Evolutionary conservation across 2,113 vertebrate genomes (phyloP), one percentile per base, ranked within the genome.

Genomic region (Progne subis): DNA sequence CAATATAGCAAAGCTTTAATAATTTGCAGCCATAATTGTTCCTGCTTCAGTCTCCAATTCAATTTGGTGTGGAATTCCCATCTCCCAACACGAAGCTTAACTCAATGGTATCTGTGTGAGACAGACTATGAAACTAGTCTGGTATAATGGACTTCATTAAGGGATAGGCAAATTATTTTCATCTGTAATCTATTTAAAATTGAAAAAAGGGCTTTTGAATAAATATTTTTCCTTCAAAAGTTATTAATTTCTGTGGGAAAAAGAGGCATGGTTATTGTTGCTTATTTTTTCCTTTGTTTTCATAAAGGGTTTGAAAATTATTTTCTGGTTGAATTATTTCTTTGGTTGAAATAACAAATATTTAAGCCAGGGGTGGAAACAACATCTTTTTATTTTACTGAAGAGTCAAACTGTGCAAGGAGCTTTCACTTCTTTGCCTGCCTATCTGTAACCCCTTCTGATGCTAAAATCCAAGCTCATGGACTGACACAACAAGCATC

Each of bases 21-120:
- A 93, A 96, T 95, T 92, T 86, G 68, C 82, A 93, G 69, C 86
- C 92, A 79, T 94, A 96, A 96, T 95, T 93, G 90, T 90, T 95
- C 91, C 77, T 92, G 79, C 85, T 96, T 86, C 90, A 61, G 85
- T 81, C 89, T 95, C 92, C 94, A 90, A 74, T 87, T 94, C 94
- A 96, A 95, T 96, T 95, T 97, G 70, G 50, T 91, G 67, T 82
- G 81, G 95, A 94, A 95, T 95, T 91, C 94, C 77, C 91, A 91
- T 89, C 91, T 92, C 95, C 78, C 93, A 86, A 25, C 46, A 87
- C 87, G 94, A 92, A 94, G 93, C 93, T 95, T 92, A 95, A 81
- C 86, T 95, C 20, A 4, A 85, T 21, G 3, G 75, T 95, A 94
- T 95, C 94, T 92, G 43, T 92, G 91, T 70, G 93, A 95, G 93